Percentiles rank a stretch among this genome's conserved stretches.
These are phyloP conservation scores for Nyctibius grandis DNA, from an alignment of 2,797 vertebrate species.

Conservation along the genomic window DNA sequence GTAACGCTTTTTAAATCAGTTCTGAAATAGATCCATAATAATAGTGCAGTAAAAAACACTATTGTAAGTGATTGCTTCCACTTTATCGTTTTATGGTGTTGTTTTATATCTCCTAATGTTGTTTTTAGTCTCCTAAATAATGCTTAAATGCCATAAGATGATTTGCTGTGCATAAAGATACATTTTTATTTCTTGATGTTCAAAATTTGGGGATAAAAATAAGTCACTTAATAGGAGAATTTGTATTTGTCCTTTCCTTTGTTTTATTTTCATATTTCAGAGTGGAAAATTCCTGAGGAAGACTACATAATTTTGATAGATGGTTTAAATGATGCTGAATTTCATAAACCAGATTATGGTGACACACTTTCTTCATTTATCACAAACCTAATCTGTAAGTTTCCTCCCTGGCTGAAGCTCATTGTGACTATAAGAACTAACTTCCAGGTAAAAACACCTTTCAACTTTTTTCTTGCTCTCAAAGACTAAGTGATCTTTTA, in stretches of 20 bases:
- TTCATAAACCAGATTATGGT: slow-evolving; percentile 98
- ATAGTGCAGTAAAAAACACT: background rate
- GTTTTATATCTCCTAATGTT: background rate
- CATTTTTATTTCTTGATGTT: slow-evolving; percentile 1
- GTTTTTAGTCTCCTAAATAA: background rate
- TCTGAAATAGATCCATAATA: background rate
- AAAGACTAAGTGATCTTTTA: background rate
- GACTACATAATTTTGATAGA: slow-evolving; percentile 95
- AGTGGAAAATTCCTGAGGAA: slow-evolving; percentile 92
- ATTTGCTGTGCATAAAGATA: background rate
- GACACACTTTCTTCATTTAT: slow-evolving; percentile 97
- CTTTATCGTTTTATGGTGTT: background rate
- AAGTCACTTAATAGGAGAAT: background rate
- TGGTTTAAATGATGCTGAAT: slow-evolving; percentile 96
- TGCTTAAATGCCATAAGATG: background rate
- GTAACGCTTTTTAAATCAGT: background rate
- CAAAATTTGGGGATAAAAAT: slow-evolving; percentile 15
- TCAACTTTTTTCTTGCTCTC: background rate
- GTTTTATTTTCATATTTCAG: slow-evolving; percentile 73
- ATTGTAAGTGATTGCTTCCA: background rate
- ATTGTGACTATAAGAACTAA: slow-evolving; percentile 91
- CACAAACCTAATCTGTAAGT: slow-evolving; percentile 88
- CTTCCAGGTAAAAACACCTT: slow-evolving; percentile 83
- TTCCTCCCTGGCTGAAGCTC: slow-evolving; percentile 94
- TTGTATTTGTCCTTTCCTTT: slow-evolving; percentile 18